Base-by-base conservation (phyloP, 92 coral and sea anemone species). In the Parazoanthus atlanticus region DNA sequence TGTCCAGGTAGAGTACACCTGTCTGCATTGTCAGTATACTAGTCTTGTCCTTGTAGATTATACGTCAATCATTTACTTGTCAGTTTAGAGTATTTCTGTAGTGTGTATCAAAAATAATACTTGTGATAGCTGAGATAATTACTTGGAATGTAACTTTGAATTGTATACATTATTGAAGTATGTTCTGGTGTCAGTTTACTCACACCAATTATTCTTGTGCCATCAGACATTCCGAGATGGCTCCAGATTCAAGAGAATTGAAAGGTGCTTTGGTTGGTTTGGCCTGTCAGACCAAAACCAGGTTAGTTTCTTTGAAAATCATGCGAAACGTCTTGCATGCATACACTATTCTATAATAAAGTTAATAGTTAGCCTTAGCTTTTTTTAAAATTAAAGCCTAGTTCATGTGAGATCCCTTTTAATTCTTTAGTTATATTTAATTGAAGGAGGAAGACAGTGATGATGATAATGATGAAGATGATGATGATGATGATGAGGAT, bases 241-340 rank as follows among this genome's bases (percentile, higher is more conserved):
- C 15, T 91, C 96, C 73, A 95, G 93, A 74, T 93, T 95, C 80
- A 95, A 92, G 86, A 93, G 98, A 78, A 95, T 95, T 73, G 98
- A 93, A 91, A 92, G 95, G 29, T 93, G 74, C 58, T 90, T 95
- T 64, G 98, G 98, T 43, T 95, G 98, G 98, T 95, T 95, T 92
- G 98, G 96, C n/a, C 86, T 95, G 46, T 38, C 52, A 70, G 87
- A 71, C 56, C 87, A 84, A 84, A 72, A 40, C n/a, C 88, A 91
- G 92, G 98, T 95, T 54, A 90, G 98, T 88, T 29, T n/a, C 33
- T 19, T 16, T 21, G 30, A n/a, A 69, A 28, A 28, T 11, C 10
- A 46, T 5, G 19, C 26, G 25, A 8, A 47, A 26, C 21, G 3
- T 43, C 49, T 43, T 43, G 12, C 9, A 3, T 13, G 2, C 64